Conservation (phyloP, 2,113 vertebrate species). For the Tragelaphus scriptus region DNA sequence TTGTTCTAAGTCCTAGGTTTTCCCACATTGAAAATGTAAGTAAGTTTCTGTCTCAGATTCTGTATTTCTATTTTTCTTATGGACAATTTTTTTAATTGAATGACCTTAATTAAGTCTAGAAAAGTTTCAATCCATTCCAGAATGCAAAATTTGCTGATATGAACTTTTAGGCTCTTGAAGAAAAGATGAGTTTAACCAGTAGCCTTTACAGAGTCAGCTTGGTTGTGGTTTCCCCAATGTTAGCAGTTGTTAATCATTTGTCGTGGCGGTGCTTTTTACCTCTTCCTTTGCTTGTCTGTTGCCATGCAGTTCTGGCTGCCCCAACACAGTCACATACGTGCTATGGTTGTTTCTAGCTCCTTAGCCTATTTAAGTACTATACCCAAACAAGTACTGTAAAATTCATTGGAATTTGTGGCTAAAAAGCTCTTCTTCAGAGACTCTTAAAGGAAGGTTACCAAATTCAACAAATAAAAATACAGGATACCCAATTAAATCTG, state of each 20-base stretch:
- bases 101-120: neutral
- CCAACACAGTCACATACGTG: neutral
- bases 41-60: neutral
- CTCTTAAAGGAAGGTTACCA: neutral
- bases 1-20: neutral
- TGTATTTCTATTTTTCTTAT: neutral
- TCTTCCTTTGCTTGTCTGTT: neutral
- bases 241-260: neutral
- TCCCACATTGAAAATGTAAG: neutral
- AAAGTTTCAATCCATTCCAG: neutral
- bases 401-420: neutral
- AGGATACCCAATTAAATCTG: neutral
- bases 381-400: constrained; percentile 4
- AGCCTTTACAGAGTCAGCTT: neutral
- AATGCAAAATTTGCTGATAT: neutral
- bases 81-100: constrained; percentile 8
- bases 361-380: neutral
- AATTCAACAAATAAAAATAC: neutral
- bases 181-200: constrained; percentile 4
- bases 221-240: neutral
- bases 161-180: neutral
- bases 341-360: neutral
- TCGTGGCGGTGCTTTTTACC: neutral
- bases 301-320: neutral
- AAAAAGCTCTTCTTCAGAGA: neutral